Evolutionary conservation across 2,888 invertebrate genomes (phyloP).

Genomic region (Hyposoter didymator): DNA sequence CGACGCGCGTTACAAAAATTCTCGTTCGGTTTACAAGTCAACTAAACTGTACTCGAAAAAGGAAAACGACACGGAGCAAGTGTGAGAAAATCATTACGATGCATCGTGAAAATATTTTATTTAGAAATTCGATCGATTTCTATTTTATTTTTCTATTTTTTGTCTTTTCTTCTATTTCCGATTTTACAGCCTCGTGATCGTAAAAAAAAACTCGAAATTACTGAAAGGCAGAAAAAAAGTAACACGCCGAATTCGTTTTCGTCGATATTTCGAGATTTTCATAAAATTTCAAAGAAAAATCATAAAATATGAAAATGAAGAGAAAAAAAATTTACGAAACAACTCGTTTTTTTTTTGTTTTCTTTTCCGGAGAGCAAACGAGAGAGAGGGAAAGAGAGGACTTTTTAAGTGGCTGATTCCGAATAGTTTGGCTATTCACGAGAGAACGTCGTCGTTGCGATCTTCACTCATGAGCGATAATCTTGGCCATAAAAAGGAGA

Average conservation of each 20-base stretch:
- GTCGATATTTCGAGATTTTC: not conserved
- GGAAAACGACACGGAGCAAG: no score
- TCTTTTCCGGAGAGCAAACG: not conserved
- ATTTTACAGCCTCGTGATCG: not conserved
- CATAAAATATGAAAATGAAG: no score
- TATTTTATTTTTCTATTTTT: not conserved
- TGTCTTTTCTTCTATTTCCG: not conserved
- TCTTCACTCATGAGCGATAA: not conserved
- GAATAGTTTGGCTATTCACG: not conserved
- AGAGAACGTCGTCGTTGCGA: not conserved
- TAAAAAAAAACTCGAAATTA: not conserved
- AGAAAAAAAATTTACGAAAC: not conserved
- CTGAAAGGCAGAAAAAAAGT: not conserved
- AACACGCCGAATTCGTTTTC: not conserved
- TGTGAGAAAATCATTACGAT: not conserved
- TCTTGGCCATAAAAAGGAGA: slow-evolving; percentile 1
- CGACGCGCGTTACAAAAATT: not conserved
- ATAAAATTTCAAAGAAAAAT: no score
- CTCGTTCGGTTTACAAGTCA: not conserved
- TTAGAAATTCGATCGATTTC: not conserved
- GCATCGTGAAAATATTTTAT: not conserved
- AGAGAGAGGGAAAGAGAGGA: not conserved
- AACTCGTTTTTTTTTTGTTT: not conserved
- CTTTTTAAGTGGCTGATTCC: not conserved
- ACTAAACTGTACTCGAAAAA: not conserved